Conservation (phyloP, 2,888 invertebrate genomes). For the Andricus curvator region DNA sequence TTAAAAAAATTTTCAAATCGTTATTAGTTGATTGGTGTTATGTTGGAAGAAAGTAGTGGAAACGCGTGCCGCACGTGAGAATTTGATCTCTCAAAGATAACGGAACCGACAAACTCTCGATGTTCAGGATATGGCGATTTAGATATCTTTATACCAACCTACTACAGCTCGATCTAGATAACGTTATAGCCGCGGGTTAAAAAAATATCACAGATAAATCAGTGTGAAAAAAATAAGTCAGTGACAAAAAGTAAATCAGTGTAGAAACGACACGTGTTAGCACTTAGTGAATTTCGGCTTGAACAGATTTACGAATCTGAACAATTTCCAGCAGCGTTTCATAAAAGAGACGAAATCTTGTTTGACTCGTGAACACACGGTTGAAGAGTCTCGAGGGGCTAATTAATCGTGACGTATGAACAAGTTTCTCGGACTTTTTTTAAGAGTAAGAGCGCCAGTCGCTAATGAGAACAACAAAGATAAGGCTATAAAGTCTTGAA, state of each 20-base stretch:
- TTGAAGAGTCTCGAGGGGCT: slow-evolving; percentile 48
- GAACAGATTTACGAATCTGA: background rate
- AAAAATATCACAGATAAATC: background rate
- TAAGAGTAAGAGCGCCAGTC: background rate
- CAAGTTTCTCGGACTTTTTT: slow-evolving; percentile 37
- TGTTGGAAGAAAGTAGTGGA: slow-evolving; percentile 59
- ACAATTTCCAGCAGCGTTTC: background rate
- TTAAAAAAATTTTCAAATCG: too few relatives aligned
- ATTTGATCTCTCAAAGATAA: slow-evolving; percentile 71
- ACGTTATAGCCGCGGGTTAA: background rate
- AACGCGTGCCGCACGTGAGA: slow-evolving; percentile 73
- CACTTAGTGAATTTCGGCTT: background rate
- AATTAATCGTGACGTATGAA: slow-evolving; percentile 56
- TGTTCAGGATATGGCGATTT: slow-evolving; percentile 60
- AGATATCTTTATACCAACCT: slow-evolving; percentile 65
- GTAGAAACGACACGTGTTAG: slow-evolving; percentile 14
- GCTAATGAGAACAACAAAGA: background rate
- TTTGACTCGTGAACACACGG: background rate
- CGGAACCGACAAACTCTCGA: slow-evolving; percentile 63
- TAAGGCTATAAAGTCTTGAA: slow-evolving; percentile 32
- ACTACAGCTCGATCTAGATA: slow-evolving; percentile 17
- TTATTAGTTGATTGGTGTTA: too few relatives aligned
- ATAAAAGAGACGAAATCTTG: background rate
- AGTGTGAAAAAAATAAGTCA: background rate
- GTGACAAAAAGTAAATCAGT: background rate